These are phyloP conservation scores for Micronisus gabar DNA, from an alignment of 2,113 vertebrate species.

Conservation along the genomic window DNA sequence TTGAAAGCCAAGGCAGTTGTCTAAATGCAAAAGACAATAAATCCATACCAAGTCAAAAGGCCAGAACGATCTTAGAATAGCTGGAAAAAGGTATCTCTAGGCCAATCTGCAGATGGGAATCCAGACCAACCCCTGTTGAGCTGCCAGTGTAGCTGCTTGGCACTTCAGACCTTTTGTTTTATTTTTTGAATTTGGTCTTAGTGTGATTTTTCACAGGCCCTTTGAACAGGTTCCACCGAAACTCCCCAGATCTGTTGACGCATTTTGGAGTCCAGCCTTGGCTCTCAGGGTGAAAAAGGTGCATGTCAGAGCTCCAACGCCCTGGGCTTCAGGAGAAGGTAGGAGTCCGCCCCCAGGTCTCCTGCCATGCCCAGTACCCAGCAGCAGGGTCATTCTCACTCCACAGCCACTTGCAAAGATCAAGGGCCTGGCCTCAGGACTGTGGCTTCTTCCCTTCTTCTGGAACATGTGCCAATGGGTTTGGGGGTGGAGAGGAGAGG, in stretches of 20 bases:
- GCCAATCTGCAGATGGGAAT: not conserved
- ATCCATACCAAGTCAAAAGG: not conserved
- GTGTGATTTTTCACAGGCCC: not conserved
- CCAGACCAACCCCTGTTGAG: not conserved
- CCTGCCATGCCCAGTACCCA: not conserved
- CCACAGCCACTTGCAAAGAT: not conserved
- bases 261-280: not conserved
- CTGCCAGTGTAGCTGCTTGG: not conserved
- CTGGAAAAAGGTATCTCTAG: not conserved
- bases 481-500: not conserved
- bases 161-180: not conserved
- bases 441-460: not conserved
- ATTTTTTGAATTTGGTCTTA: not conserved
- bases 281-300: not conserved
- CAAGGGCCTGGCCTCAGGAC: not conserved
- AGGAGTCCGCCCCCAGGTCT: not conserved
- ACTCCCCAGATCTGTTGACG: not conserved
- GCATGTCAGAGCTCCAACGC: not conserved
- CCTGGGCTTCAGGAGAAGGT: not conserved
- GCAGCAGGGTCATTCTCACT: not conserved
- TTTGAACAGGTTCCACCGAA: not conserved
- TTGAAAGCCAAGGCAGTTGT: not conserved
- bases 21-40: constrained; percentile 4
- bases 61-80: not conserved
- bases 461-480: not conserved